These are phyloP conservation scores for Sebastolobus alascanus DNA, from an alignment of 2,797 vertebrate species.

Conservation along the genomic window DNA sequence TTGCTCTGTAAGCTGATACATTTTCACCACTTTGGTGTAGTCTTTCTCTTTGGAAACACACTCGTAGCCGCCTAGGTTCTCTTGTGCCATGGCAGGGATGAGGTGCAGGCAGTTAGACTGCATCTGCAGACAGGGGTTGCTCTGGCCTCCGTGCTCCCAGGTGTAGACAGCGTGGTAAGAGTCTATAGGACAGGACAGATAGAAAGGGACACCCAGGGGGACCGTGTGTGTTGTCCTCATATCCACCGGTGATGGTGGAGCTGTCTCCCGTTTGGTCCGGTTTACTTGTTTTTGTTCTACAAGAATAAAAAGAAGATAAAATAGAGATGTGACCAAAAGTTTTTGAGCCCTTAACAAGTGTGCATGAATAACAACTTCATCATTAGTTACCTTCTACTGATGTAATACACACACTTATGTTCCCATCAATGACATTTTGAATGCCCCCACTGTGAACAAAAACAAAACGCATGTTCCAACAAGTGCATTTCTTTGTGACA, in stretches of 20 bases:
- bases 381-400: constrained; percentile 65
- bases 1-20: constrained; percentile 65
- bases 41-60: constrained; percentile 82
- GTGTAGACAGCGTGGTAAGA: constrained; percentile 85
- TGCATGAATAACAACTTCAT: background rate
- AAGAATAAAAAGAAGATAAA: constrained; percentile 11
- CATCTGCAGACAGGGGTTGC: constrained; percentile 76
- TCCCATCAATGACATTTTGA: constrained; percentile 78
- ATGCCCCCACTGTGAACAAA: constrained; percentile 75
- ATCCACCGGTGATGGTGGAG: background rate
- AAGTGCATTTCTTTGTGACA: background rate
- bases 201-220: constrained; percentile 75
- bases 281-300: constrained; percentile 19
- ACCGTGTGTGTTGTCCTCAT: constrained; percentile 55
- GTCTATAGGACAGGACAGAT: constrained; percentile 84
- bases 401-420: constrained; percentile 66
- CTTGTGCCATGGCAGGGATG: constrained; percentile 72
- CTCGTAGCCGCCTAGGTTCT: constrained; percentile 77
- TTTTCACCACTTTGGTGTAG: constrained; percentile 73
- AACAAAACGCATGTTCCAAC: constrained; percentile 4
- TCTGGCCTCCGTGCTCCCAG: constrained; percentile 72
- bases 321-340: background rate
- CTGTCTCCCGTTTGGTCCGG: constrained; percentile 59
- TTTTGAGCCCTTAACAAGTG: background rate
- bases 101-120: constrained; percentile 81